Base-by-base conservation (phyloP, 2,888 invertebrate species). In the Philonicus albiceps region DNA sequence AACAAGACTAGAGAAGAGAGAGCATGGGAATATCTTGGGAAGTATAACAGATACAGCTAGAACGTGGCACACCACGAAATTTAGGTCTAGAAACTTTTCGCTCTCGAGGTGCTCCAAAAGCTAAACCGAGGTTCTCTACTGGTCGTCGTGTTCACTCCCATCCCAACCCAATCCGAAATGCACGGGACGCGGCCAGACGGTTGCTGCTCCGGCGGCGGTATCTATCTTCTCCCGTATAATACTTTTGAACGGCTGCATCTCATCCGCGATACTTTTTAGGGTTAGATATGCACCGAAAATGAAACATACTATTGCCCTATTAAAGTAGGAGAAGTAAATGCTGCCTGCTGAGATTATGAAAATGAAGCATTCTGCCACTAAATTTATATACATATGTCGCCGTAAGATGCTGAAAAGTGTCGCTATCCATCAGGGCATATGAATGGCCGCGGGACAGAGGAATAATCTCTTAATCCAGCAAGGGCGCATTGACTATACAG, bases 1-100 rank as follows among this genome's bases (percentile, higher is more conserved):
- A 83, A 64, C 81, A 37, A 83, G 81, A 83, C 55, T 83, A 83
- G 81, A 83, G 81, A 83, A 49, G 30, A 64, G 81, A 83, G 81
- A 30, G 43, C 81, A 22, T 31, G 55, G 37, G 37, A 83, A 34
- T 22, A 81, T 83, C 81, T 83, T 83, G 19, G n/a, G n/a, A 37
- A 31, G 64, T 83, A 64, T 64, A 64, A 83, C 81, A 83, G 64
- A 64, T 83, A 83, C 81, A 64, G 31, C 43, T 83, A 78, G 78
- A 83, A 22, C 37, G 40, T 31, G 13, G 22, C 73, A 73, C 72
- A 84, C 84, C 84, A 84, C 27, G 37, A 84, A 84, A 84, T 84
- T 72, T 73, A 72, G 72, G 73, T 73, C 73, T 84, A 84, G 81
- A 83, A 83, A 64, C 55, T 64, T 83, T 83, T 11, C 64, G 81